These are phyloP conservation scores for Pipa parva DNA, from an alignment of 2,113 vertebrate genomes.

Conservation along the genomic window DNA sequence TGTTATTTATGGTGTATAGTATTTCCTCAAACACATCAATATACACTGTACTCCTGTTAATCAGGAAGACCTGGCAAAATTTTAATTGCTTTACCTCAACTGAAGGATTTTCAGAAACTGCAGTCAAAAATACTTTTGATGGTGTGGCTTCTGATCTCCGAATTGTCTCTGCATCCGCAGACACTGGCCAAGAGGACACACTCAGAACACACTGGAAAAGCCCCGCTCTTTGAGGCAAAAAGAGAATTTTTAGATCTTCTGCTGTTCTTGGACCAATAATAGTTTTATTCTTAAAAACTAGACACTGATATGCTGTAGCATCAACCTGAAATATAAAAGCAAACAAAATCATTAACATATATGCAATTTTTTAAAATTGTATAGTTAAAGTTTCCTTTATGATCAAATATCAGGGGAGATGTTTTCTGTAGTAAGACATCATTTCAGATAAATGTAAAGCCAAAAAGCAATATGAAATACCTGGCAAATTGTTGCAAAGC, in stretches of 20 bases:
- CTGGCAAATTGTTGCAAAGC: no score
- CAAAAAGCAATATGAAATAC: no score
- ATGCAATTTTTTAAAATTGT: no score
- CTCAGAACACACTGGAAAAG: constrained; percentile 83
- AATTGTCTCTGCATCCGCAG: constrained; percentile 70
- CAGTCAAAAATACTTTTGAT: constrained; percentile 77
- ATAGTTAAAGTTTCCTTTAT: no score
- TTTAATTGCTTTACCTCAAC: constrained; percentile 84
- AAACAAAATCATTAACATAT: not conserved
- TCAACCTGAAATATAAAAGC: constrained; percentile 68
- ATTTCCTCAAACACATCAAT: no score
- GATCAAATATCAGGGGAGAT: no score
- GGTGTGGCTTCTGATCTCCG: constrained; percentile 76
- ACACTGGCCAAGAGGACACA: constrained; percentile 85
- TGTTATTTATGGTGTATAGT: no score
- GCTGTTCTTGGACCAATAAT: constrained; percentile 81
- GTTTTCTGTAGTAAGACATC: no score
- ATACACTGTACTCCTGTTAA: no score
- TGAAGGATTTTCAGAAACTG: constrained; percentile 79
- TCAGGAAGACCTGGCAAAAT: no score
- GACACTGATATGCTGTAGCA: constrained; percentile 73
- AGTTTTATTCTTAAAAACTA: constrained; percentile 90
- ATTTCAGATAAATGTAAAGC: no score
- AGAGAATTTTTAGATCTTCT: constrained; percentile 86
- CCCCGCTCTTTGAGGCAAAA: constrained; percentile 77